Conservation (phyloP, 2,113 vertebrate species). For the Pheucticus melanocephalus region DNA sequence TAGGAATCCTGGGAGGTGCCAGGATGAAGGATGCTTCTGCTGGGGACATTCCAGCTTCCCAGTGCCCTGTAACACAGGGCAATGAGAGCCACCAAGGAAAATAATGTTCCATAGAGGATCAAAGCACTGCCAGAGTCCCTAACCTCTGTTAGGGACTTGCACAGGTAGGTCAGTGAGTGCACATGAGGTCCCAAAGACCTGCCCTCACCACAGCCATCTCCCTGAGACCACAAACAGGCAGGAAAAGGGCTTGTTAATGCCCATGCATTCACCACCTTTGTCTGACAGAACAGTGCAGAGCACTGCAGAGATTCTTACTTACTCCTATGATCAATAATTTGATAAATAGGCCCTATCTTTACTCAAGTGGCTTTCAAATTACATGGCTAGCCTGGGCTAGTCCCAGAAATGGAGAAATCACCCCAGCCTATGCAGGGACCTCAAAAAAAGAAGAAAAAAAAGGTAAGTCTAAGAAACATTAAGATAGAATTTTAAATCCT, state of each 20-base stretch:
- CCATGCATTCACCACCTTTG: background rate
- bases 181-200: accelerated
- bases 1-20: background rate
- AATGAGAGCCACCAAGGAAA: background rate
- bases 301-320: background rate
- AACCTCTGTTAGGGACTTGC: background rate
- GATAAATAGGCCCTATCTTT: background rate
- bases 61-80: background rate
- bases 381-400: background rate
- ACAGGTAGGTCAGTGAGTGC: background rate
- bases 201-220: background rate
- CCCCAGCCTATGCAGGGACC: background rate
- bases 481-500: background rate
- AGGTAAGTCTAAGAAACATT: background rate
- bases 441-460: background rate
- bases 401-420: background rate
- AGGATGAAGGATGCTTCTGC: background rate
- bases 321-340: background rate
- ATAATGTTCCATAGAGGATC: background rate
- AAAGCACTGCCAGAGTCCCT: background rate
- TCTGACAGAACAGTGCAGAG: background rate
- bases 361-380: background rate
- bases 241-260: background rate
- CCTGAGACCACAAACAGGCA: accelerated
- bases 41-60: accelerated